Conservation (phyloP, 2,113 vertebrate species). For the Leptocoma aspasia region DNA sequence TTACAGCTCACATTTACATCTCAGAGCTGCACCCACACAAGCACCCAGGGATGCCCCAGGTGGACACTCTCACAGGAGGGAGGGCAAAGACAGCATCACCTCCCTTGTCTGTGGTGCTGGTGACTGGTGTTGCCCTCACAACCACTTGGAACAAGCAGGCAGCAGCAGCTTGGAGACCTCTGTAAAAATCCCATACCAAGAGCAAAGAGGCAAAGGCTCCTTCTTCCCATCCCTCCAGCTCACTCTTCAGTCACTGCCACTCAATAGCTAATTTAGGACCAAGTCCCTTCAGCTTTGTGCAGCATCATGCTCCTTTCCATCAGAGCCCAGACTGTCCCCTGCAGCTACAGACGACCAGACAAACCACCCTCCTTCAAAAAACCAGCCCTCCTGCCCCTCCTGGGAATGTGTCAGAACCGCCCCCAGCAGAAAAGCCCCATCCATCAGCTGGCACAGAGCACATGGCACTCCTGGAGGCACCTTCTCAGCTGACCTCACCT, state of each 20-base stretch:
- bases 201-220: neutral
- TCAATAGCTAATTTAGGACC: neutral
- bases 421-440: neutral
- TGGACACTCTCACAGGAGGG: rapidly evolving
- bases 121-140: neutral
- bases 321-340: rapidly evolving
- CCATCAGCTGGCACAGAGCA: neutral
- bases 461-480: rapidly evolving
- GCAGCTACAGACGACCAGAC: neutral
- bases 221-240: neutral
- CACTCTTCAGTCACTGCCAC: neutral
- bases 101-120: rapidly evolving
- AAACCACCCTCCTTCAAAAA: neutral
- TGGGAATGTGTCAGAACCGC: neutral
- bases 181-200: neutral
- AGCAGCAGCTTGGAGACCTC: neutral
- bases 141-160: rapidly evolving
- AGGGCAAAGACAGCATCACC: neutral
- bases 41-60: rapidly evolving
- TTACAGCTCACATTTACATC: neutral
- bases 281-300: rapidly evolving
- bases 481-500: rapidly evolving
- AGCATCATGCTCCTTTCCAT: neutral
- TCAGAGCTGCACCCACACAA: rapidly evolving
- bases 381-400: neutral